Evolutionary conservation across 1,140 invertebrate species (phyloP).

Genomic region (Bilobella aurantiaca): DNA sequence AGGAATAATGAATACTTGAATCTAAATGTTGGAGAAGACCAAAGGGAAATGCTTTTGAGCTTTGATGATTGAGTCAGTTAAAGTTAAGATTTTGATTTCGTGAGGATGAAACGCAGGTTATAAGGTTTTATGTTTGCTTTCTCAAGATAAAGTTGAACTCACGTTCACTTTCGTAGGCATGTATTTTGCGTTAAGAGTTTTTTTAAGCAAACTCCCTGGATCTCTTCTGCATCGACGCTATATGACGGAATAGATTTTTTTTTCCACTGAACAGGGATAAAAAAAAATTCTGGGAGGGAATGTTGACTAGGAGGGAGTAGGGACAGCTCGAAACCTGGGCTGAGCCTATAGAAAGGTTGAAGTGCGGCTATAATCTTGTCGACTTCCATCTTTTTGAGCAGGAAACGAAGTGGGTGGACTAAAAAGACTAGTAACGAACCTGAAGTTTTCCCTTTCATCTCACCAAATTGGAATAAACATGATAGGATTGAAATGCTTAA

Average conservation of each 20-base stretch:
- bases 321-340: background rate
- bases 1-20: no score
- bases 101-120: no score
- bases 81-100: no score
- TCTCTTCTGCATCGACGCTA: background rate
- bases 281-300: background rate
- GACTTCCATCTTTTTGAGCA: no score
- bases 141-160: no score
- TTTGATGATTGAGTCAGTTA: no score
- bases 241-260: slow-evolving; percentile 8
- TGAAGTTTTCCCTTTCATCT: background rate
- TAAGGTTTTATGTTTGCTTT: no score
- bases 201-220: background rate
- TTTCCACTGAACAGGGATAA: background rate
- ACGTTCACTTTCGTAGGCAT: no score
- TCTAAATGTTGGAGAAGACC: no score
- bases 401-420: background rate
- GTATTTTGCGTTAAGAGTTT: background rate
- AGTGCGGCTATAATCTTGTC: background rate
- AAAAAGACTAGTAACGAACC: background rate
- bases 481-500: no score
- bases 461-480: no score
- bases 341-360: background rate
- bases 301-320: background rate
- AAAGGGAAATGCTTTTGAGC: no score